A percentile compares a stretch with the other conserved stretches of the same genome.
These are phyloP conservation scores for Heliconius hermathena DNA, from an alignment of 1,140 invertebrate genomes.

Conservation along the genomic window DNA sequence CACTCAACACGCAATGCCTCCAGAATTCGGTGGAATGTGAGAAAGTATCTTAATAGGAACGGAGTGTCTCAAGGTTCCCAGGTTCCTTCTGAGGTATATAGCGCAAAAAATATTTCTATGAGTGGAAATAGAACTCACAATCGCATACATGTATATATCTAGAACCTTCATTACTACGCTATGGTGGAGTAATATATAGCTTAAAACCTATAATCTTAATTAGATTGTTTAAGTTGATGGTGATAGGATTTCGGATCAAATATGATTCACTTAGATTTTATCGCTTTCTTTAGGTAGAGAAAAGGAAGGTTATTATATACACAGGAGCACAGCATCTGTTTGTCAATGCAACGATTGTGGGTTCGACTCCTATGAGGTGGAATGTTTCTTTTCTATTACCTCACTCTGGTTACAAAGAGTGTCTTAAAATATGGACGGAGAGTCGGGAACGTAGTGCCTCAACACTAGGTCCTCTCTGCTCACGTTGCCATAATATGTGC, in stretches of 20 bases:
- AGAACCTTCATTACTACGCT: no score
- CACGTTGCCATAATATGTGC: not conserved
- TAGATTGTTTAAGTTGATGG: not conserved
- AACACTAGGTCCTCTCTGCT: not conserved
- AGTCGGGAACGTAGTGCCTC: not conserved
- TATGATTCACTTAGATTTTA: not conserved
- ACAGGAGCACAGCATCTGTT: not conserved
- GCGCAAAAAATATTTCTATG: no score
- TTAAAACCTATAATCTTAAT: slow-evolving; percentile 3
- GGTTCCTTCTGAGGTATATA: no score
- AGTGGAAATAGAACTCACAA: not conserved
- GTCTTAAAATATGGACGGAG: not conserved
- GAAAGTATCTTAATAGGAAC: no score
- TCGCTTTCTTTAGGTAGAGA: not conserved
- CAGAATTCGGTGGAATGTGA: no score
- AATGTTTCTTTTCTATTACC: not conserved
- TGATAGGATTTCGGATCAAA: not conserved
- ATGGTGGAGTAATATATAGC: not conserved
- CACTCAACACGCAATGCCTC: no score
- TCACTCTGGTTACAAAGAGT: not conserved
- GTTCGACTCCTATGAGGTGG: not conserved
- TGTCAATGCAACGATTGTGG: not conserved
- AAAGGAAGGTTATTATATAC: not conserved
- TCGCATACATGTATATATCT: no score
- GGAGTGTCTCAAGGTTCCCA: no score